A percentile compares a stretch with the other conserved stretches of the same genome.
phyloP scores from a whole-genome alignment of 2,113 vertebrate species.

The Euleptes europaea region DNA sequence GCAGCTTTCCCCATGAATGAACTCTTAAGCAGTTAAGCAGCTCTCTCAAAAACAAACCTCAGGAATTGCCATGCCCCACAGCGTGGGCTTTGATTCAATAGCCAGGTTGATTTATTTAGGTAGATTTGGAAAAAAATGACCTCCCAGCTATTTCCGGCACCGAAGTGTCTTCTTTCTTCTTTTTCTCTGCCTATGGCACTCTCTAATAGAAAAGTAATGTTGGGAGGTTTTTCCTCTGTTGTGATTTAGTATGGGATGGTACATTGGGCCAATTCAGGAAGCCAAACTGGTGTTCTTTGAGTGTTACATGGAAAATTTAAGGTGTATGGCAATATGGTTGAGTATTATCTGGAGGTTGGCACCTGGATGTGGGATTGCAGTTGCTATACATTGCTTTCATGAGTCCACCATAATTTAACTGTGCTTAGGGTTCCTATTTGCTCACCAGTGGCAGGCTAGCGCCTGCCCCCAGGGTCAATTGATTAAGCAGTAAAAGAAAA shows the following conservation, averaged over 20 bases:
- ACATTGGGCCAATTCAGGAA: neutral
- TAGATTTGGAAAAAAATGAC: neutral
- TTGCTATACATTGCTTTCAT: no score
- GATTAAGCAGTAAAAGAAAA: no score
- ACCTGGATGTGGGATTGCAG: no score
- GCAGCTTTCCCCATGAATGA: neutral
- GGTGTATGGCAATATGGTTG: neutral
- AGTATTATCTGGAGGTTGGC: neutral
- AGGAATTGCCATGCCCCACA: neutral
- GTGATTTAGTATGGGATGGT: neutral
- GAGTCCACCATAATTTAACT: no score
- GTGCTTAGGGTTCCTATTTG: no score
- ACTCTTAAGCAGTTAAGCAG: neutral
- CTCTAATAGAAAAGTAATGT: neutral
- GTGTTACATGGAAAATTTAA: neutral
- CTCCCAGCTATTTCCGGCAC: neutral
- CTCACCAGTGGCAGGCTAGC: no score
- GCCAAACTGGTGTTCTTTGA: neutral
- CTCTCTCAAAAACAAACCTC: neutral
- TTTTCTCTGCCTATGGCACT: slow-evolving; percentile 7
- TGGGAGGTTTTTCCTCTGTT: neutral
- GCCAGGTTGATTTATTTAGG: neutral
- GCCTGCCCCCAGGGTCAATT: no score
- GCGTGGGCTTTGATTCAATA: neutral
- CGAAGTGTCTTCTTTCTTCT: neutral